Conservation (phyloP, 2,113 vertebrate genomes). For the Ophthalmotilapia sp. region DNA sequence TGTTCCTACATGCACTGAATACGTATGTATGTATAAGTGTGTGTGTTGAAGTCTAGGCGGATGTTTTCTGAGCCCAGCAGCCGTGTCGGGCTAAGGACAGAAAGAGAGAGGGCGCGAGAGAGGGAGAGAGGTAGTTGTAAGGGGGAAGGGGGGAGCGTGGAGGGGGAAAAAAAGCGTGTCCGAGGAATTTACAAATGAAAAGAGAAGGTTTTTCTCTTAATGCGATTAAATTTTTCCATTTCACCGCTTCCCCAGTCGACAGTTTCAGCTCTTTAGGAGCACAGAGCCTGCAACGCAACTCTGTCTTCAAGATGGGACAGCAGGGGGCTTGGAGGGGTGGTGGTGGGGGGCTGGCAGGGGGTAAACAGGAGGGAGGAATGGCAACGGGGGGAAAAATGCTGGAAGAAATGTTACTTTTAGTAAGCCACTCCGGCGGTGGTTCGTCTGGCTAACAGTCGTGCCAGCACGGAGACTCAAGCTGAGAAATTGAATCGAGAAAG, state of each 20-base stretch:
- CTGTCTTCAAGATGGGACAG: slow-evolving; percentile 44
- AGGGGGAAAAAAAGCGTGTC: slow-evolving; percentile 36
- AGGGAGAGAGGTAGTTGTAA: slow-evolving; percentile 18
- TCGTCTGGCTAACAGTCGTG: slow-evolving; percentile 21
- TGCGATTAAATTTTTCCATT: slow-evolving; percentile 81
- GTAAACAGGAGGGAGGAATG: slow-evolving; percentile 8
- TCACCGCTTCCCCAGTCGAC: slow-evolving; percentile 71
- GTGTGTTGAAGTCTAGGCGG: slow-evolving; percentile 18
- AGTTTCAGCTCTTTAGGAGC: slow-evolving; percentile 65
- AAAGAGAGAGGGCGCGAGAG: slow-evolving; percentile 1
- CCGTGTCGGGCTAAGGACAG: slow-evolving; percentile 50
- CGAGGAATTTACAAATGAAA: slow-evolving; percentile 80
- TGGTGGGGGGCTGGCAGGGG: neutral
- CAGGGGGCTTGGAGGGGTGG: neutral
- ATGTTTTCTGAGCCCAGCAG: slow-evolving; percentile 61
- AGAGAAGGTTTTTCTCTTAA: slow-evolving; percentile 75
- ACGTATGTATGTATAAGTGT: neutral
- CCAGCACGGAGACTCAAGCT: slow-evolving; percentile 15
- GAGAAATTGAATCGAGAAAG: slow-evolving; percentile 45
- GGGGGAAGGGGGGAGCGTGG: neutral
- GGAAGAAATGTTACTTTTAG: slow-evolving; percentile 30
- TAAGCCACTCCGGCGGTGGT: slow-evolving; percentile 28
- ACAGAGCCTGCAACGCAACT: slow-evolving; percentile 45
- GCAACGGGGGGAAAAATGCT: neutral
- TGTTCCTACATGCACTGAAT: neutral